A percentile compares a stretch with the other conserved stretches of the same genome.
phyloP scores from a whole-genome alignment of 2,113 vertebrate species.

The Grammomys surdaster region DNA sequence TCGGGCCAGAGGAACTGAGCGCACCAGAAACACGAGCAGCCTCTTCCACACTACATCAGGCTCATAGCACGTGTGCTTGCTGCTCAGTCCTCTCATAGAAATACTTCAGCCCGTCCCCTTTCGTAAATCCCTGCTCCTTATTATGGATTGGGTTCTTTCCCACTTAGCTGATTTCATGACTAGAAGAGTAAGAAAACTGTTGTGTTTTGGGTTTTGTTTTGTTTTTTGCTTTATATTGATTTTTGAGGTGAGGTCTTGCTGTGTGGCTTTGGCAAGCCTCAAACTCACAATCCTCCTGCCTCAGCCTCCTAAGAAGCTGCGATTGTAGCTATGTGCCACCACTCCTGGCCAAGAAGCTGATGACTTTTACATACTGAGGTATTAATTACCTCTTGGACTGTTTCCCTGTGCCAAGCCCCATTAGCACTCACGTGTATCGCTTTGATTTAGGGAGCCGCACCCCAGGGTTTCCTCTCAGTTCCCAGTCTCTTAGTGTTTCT shows the following conservation, averaged over 20 bases:
- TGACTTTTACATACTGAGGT: background rate
- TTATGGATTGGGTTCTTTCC: background rate
- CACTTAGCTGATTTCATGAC: background rate
- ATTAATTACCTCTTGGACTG: background rate
- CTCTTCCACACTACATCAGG: background rate
- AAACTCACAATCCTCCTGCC: background rate
- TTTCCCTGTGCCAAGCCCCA: background rate
- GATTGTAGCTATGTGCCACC: background rate
- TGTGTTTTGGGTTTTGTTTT: background rate
- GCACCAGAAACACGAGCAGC: background rate
- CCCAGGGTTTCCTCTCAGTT: background rate
- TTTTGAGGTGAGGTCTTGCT: background rate
- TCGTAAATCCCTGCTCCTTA: background rate
- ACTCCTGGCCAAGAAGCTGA: background rate
- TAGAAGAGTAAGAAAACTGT: background rate
- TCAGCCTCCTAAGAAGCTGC: background rate
- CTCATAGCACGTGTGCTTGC: background rate
- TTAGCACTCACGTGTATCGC: background rate
- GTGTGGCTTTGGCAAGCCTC: background rate
- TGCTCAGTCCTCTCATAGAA: background rate
- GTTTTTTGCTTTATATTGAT: background rate
- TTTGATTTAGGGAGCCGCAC: background rate
- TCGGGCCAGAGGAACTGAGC: background rate
- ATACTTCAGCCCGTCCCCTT: background rate
- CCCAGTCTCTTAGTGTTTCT: background rate